These are phyloP conservation scores for Tetropium fuscum DNA, from an alignment of 2,888 invertebrate species.

Conservation along the genomic window DNA sequence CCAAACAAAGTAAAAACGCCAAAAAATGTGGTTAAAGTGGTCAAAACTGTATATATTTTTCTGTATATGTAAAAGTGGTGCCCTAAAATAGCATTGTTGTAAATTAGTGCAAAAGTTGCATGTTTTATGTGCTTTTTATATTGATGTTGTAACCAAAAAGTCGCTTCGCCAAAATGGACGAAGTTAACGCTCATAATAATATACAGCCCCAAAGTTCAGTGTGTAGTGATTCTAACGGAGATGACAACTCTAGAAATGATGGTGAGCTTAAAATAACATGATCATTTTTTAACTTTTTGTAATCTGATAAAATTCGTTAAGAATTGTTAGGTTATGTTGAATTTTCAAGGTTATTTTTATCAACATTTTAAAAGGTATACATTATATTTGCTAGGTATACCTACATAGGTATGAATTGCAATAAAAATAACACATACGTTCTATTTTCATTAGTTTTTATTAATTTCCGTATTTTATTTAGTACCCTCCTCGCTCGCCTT, in stretches of 20 bases:
- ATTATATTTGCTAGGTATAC: slow-evolving; percentile 23
- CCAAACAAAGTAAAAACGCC: slow-evolving; percentile 59
- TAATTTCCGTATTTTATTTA: slow-evolving; percentile 22
- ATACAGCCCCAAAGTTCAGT: slow-evolving; percentile 63
- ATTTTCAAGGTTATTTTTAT: slow-evolving; percentile 50
- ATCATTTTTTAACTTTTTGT: background rate
- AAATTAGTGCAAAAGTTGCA: slow-evolving; percentile 25
- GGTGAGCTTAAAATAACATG: slow-evolving; percentile 50
- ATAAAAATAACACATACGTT: background rate
- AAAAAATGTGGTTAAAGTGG: slow-evolving; percentile 57
- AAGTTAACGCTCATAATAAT: slow-evolving; percentile 62
- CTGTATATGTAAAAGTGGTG: slow-evolving; percentile 39
- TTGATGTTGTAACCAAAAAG: slow-evolving; percentile 59
- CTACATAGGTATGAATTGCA: no score
- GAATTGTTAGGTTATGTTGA: slow-evolving; percentile 56
- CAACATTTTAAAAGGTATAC: slow-evolving; percentile 14
- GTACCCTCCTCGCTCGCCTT: slow-evolving; percentile 57
- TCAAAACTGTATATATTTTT: slow-evolving; percentile 41
- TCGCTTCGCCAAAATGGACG: slow-evolving; percentile 65
- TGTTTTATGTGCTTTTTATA: slow-evolving; percentile 39
- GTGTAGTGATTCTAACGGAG: slow-evolving; percentile 63
- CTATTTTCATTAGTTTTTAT: slow-evolving; percentile 1
- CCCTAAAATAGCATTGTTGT: slow-evolving; percentile 36
- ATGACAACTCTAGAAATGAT: slow-evolving; percentile 59
- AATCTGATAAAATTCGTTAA: slow-evolving; percentile 22